A percentile compares a stretch with the other conserved stretches of the same genome.
phyloP scores from a whole-genome alignment of 2,797 vertebrate genomes.

The Kryptolebias ocellatus region DNA sequence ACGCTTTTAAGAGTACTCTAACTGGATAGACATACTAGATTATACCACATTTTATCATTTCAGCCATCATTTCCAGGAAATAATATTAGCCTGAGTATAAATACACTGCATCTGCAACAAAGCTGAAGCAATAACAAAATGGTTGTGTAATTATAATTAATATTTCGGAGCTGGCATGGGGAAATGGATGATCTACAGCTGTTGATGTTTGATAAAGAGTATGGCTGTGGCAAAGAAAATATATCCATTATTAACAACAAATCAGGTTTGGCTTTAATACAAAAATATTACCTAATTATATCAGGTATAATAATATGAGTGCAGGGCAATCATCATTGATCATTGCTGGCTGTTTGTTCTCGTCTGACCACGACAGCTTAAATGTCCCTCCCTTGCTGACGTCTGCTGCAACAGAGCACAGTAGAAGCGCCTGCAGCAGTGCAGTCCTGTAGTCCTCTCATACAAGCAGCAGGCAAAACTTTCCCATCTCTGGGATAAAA shows the following conservation, averaged over 20 bases:
- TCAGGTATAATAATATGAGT: constrained; percentile 10
- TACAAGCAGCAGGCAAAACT: constrained; percentile 22
- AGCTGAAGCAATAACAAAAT: not conserved
- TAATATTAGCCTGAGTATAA: not conserved
- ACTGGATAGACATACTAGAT: not conserved
- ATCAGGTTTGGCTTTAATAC: constrained; percentile 8
- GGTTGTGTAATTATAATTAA: not conserved
- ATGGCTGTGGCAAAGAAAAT: not conserved
- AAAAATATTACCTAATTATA: constrained; percentile 5
- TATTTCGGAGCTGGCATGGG: not conserved
- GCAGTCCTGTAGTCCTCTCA: constrained; percentile 23
- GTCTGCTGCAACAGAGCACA: constrained; percentile 33
- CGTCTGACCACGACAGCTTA: constrained; percentile 45
- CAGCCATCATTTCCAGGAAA: not conserved
- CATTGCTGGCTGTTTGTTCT: constrained; percentile 29
- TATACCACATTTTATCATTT: not conserved
- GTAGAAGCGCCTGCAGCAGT: constrained; percentile 31
- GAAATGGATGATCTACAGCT: not conserved
- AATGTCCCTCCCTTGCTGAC: constrained; percentile 33
- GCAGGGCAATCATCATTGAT: constrained; percentile 32
- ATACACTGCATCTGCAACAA: not conserved
- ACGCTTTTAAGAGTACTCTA: too few species aligned
- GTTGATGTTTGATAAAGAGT: not conserved
- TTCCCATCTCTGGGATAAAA: constrained; percentile 24
- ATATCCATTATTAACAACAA: constrained; percentile 6